These are phyloP conservation scores for Poecile atricapillus DNA, from an alignment of 2,113 vertebrate genomes.

Conservation along the genomic window DNA sequence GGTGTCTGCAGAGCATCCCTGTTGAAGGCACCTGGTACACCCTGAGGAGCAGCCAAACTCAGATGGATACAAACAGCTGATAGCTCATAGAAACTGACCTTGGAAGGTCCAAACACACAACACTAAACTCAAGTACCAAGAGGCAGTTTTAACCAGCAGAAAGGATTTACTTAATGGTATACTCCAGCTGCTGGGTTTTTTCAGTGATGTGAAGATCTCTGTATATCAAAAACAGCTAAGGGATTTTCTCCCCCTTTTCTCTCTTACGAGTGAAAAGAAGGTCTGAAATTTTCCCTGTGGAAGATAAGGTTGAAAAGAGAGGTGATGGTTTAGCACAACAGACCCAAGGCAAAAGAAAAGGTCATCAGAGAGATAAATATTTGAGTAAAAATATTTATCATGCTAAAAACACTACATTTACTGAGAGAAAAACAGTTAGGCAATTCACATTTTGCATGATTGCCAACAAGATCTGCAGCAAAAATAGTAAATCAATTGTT, in stretches of 20 bases:
- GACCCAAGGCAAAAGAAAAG: not conserved
- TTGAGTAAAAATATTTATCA: not conserved
- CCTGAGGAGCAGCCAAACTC: not conserved
- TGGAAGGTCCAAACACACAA: not conserved
- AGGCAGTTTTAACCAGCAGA: not conserved
- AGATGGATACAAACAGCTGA: not conserved
- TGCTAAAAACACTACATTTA: not conserved
- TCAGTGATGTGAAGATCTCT: not conserved
- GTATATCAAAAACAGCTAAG: not conserved
- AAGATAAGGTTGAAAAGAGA: not conserved
- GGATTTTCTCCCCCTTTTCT: fast-evolving
- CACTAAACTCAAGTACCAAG: not conserved
- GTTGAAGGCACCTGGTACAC: not conserved
- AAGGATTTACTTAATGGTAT: not conserved
- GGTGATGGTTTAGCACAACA: not conserved
- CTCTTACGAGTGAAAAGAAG: not conserved
- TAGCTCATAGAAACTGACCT: not conserved
- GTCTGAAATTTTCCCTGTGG: not conserved
- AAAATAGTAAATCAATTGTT: conserved; percentile 5
- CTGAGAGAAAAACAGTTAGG: not conserved
- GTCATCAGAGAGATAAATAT: not conserved
- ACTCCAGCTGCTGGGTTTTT: not conserved
- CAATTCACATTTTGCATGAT: not conserved
- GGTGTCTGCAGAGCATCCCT: not conserved
- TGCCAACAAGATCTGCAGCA: not conserved